phyloP scores from a whole-genome alignment of 2,888 invertebrate species.

The Antheraea assamensis region DNA sequence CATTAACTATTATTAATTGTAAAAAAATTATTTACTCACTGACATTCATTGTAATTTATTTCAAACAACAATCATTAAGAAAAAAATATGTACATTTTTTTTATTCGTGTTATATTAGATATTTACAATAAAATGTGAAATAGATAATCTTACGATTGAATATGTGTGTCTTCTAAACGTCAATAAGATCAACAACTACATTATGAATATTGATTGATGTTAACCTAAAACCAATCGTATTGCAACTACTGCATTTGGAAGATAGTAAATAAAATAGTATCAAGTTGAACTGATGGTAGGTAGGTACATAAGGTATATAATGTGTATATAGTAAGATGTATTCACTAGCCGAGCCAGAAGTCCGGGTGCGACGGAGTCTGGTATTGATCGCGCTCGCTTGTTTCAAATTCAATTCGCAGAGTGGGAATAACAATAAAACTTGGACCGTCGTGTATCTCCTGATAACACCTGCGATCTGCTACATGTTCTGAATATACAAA shows the following conservation, averaged over 20 bases:
- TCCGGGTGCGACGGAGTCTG: slow-evolving; percentile 31
- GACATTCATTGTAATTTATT: too few relatives aligned
- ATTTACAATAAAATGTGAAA: too few relatives aligned
- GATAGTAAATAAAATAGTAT: not conserved
- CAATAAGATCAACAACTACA: too few relatives aligned
- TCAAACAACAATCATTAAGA: too few relatives aligned
- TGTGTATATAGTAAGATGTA: slow-evolving; percentile 19
- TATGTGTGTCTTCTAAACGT: too few relatives aligned
- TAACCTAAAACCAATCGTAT: not conserved
- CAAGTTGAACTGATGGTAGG: not conserved
- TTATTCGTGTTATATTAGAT: too few relatives aligned
- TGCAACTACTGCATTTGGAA: not conserved
- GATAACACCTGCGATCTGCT: slow-evolving; percentile 69
- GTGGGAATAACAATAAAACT: slow-evolving; percentile 79
- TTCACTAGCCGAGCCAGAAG: slow-evolving; percentile 24
- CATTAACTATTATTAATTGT: too few relatives aligned
- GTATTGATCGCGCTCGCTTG: slow-evolving; percentile 67
- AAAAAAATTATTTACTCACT: too few relatives aligned
- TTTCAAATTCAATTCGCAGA: slow-evolving; percentile 80
- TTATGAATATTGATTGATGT: too few relatives aligned
- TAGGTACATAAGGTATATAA: not conserved
- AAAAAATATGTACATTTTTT: too few relatives aligned
- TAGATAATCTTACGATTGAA: too few relatives aligned
- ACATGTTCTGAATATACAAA: slow-evolving; percentile 63
- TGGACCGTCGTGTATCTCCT: slow-evolving; percentile 63